phyloP scores from a whole-genome alignment of 2,888 invertebrate genomes.

The Anoplius nigerrimus region DNA sequence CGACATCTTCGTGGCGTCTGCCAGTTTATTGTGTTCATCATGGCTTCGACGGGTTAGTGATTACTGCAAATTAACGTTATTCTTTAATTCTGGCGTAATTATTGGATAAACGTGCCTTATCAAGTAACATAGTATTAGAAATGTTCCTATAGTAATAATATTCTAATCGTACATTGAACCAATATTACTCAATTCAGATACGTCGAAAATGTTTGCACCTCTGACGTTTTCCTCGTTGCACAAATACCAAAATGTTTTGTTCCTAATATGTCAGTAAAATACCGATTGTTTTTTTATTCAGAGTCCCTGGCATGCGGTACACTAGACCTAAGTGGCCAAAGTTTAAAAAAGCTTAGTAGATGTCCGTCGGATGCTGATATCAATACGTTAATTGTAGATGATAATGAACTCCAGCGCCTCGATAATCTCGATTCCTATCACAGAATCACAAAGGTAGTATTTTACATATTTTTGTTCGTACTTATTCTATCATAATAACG shows the following conservation, averaged over 20 bases:
- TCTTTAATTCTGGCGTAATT: slow-evolving; percentile 22
- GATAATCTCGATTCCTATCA: slow-evolving; percentile 91
- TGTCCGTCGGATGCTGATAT: slow-evolving; percentile 83
- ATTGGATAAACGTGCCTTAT: background rate
- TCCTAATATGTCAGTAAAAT: slow-evolving; percentile 8
- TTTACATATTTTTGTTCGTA: background rate
- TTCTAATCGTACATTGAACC: slow-evolving; percentile 9
- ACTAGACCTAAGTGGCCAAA: slow-evolving; percentile 86
- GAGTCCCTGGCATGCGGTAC: slow-evolving; percentile 75
- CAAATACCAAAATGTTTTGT: slow-evolving; percentile 3
- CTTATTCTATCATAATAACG: background rate
- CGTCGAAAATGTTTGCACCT: slow-evolving; percentile 22
- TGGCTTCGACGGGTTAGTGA: slow-evolving; percentile 70
- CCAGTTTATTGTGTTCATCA: slow-evolving; percentile 67
- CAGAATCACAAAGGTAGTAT: slow-evolving; percentile 83
- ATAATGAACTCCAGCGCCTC: slow-evolving; percentile 90
- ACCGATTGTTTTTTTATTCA: slow-evolving; percentile 17
- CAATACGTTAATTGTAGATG: slow-evolving; percentile 86
- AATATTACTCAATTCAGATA: slow-evolving; percentile 12
- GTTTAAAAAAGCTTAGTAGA: slow-evolving; percentile 87
- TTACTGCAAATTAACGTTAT: slow-evolving; percentile 44
- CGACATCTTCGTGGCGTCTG: slow-evolving; percentile 60
- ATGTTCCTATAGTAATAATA: background rate
- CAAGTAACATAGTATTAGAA: background rate
- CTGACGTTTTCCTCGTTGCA: slow-evolving; percentile 32